Percentiles rank a stretch among this genome's conserved stretches.
These are phyloP conservation scores for Drosophila ambigua DNA, from an alignment of 1,140 invertebrate genomes.

Conservation along the genomic window DNA sequence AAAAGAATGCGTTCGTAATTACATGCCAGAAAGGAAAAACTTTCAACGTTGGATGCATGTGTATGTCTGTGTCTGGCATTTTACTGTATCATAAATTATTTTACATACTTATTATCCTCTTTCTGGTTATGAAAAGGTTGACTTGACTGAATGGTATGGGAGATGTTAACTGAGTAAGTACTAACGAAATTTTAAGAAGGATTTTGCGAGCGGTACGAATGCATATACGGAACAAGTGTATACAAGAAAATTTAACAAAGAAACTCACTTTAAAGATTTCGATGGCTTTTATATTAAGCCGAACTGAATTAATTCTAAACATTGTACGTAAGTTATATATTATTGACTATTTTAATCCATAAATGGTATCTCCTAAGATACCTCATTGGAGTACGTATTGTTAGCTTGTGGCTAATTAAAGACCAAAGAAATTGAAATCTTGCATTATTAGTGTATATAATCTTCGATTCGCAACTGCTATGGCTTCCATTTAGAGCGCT, in stretches of 20 bases:
- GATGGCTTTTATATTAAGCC: too few species aligned
- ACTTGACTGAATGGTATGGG: neutral
- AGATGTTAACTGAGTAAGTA: constrained; percentile 20
- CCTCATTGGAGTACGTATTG: too few species aligned
- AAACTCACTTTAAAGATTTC: too few species aligned
- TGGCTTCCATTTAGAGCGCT: constrained; percentile 8
- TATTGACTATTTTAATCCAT: too few species aligned
- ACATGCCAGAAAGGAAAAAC: constrained; percentile 64
- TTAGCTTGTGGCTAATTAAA: too few species aligned
- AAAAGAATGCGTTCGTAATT: constrained; percentile 80
- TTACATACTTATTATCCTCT: constrained; percentile 65
- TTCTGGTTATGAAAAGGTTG: constrained; percentile 24
- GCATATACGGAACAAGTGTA: too few species aligned
- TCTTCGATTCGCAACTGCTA: neutral
- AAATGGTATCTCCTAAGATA: too few species aligned
- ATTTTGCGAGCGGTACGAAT: neutral
- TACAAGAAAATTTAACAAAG: too few species aligned
- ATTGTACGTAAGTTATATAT: too few species aligned
- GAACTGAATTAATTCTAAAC: too few species aligned
- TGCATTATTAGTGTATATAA: neutral
- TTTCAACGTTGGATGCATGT: constrained; percentile 50
- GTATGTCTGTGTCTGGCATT: constrained; percentile 35
- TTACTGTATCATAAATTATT: constrained; percentile 71
- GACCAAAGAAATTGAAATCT: too few species aligned
- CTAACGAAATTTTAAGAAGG: constrained; percentile 22